Evolutionary conservation across 92 coral and sea anemone species (phyloP).

Genomic region (Virgularia gustaviana): DNA sequence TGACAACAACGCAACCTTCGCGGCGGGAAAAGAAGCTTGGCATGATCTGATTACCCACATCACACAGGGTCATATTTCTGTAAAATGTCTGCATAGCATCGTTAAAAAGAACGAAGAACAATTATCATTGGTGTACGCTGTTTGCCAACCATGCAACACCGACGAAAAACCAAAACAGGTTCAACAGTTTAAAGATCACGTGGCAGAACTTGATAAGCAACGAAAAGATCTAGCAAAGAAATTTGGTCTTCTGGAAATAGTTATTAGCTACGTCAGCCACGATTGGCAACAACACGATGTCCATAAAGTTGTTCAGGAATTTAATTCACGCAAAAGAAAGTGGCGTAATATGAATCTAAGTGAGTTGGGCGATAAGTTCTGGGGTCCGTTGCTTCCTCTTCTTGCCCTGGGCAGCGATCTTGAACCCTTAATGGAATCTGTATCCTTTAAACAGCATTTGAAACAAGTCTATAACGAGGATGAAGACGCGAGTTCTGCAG

Average conservation of each 20-base stretch:
- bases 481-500: background rate
- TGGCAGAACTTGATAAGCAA: too few species aligned
- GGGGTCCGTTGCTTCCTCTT: constrained; percentile 16
- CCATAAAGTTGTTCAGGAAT: background rate
- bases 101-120: too few species aligned
- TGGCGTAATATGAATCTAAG: background rate
- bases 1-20: too few species aligned
- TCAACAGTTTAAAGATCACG: background rate
- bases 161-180: background rate
- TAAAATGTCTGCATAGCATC: too few species aligned
- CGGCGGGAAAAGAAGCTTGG: too few species aligned
- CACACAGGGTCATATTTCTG: too few species aligned
- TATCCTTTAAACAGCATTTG: too few species aligned
- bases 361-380: background rate
- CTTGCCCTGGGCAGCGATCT: constrained; percentile 3
- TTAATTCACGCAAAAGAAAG: constrained; percentile 2
- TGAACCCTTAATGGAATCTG: too few species aligned
- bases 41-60: too few species aligned
- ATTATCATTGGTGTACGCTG: too few species aligned
- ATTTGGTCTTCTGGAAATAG: background rate
- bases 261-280: background rate
- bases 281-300: background rate
- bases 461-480: too few species aligned
- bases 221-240: background rate
- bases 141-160: background rate